Evolutionary conservation across 2,797 vertebrate species (phyloP).

Genomic region (Amblyopsis hoosieri): DNA sequence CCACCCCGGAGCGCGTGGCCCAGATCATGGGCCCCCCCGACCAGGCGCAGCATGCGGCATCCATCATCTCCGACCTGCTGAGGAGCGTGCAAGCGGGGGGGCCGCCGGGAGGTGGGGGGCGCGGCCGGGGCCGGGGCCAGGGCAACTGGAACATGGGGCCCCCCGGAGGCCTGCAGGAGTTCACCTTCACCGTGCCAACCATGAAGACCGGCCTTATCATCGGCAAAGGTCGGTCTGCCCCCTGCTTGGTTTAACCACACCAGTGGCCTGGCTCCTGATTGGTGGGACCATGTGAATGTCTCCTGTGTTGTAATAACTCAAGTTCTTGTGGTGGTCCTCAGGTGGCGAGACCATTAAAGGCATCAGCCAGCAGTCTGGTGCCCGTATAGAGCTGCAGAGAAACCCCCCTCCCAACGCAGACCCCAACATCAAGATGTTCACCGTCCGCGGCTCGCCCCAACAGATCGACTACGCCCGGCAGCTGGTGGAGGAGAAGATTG

Average conservation of each 20-base stretch:
- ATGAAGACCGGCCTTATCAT: constrained; percentile 99
- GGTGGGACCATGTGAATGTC: too few species aligned
- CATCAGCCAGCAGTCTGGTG: constrained; percentile 98
- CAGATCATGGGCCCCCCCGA: constrained; percentile 98
- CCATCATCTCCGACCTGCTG: constrained; percentile 95
- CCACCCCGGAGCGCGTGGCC: constrained; percentile 96
- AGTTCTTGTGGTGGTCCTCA: constrained; percentile 48
- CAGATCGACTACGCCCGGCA: constrained; percentile 98
- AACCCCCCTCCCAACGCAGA: constrained; percentile 97
- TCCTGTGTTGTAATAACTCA: background rate
- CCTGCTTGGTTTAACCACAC: too few species aligned
- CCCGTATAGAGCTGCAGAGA: constrained; percentile 96
- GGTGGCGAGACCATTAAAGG: constrained; percentile 99
- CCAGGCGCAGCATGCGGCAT: constrained; percentile 94
- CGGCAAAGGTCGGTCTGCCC: constrained; percentile 86
- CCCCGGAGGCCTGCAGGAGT: constrained; percentile 96
- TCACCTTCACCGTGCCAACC: constrained; percentile 97
- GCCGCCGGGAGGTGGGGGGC: constrained; percentile 89
- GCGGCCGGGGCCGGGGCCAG: constrained; percentile 94
- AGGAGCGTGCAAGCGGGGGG: constrained; percentile 96
- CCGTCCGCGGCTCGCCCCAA: constrained; percentile 94
- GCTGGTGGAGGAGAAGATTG: constrained; percentile 98
- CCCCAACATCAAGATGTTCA: constrained; percentile 98
- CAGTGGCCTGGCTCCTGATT: too few species aligned
- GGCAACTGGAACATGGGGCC: constrained; percentile 99